Evolutionary conservation across 2,113 vertebrate genomes (phyloP).

Genomic region (Gambusia affinis): DNA sequence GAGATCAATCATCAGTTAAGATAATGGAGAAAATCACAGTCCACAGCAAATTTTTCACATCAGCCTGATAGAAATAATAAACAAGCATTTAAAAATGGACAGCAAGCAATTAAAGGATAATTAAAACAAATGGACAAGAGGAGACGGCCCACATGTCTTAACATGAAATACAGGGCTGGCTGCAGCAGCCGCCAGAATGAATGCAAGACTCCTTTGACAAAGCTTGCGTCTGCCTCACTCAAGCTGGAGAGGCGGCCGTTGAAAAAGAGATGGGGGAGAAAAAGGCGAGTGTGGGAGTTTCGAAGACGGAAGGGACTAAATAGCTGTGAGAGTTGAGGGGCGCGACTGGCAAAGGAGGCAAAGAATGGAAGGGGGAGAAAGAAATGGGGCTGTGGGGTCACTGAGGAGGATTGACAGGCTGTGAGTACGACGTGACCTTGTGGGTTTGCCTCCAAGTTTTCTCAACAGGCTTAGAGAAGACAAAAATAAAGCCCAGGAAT

Average conservation of each 20-base stretch:
- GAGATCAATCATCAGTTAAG: constrained; percentile 71
- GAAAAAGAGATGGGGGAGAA: constrained; percentile 57
- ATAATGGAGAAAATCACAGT: constrained; percentile 74
- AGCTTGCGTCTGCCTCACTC: constrained; percentile 74
- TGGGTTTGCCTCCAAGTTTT: constrained; percentile 74
- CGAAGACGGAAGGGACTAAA: constrained; percentile 67
- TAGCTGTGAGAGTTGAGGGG: constrained; percentile 62
- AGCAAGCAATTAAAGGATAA: constrained; percentile 73
- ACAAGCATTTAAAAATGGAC: constrained; percentile 71
- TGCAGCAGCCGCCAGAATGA: constrained; percentile 66
- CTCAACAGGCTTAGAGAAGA: constrained; percentile 75
- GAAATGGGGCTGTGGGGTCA: constrained; percentile 69
- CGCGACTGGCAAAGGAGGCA: constrained; percentile 51
- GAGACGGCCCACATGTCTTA: constrained; percentile 72
- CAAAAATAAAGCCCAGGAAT: constrained; percentile 82
- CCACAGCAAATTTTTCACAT: constrained; percentile 71
- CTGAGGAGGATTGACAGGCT: constrained; percentile 79
- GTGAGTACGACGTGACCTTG: constrained; percentile 81
- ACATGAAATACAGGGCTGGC: constrained; percentile 65
- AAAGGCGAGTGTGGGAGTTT: constrained; percentile 52
- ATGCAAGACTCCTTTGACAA: constrained; percentile 72
- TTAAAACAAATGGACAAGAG: constrained; percentile 73
- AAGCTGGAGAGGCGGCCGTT: constrained; percentile 72
- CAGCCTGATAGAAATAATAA: constrained; percentile 75
- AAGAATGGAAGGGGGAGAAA: constrained; percentile 73